These are phyloP conservation scores for Tupiocoris notatus DNA, from an alignment of 2,888 invertebrate species.

Conservation along the genomic window DNA sequence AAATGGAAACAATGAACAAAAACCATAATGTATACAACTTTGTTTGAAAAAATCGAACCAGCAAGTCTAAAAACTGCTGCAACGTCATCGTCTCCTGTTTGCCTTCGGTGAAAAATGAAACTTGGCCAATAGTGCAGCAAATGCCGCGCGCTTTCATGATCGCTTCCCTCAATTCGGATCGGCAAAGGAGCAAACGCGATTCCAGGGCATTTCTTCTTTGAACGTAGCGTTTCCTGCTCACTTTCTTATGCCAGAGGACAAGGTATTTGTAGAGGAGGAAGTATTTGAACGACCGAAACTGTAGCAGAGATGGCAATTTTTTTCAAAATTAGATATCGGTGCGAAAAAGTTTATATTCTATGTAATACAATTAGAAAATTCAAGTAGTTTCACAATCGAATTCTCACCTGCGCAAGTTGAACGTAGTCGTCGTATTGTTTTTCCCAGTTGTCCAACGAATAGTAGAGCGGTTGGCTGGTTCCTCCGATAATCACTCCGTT, in stretches of 20 bases:
- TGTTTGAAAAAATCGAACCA: too few relatives aligned
- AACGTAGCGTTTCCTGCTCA: slow-evolving; percentile 67
- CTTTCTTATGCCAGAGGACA: slow-evolving; percentile 73
- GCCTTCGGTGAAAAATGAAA: slow-evolving; percentile 63
- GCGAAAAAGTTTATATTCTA: too few relatives aligned
- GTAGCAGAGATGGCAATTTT: slow-evolving; percentile 37
- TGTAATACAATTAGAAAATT: too few relatives aligned
- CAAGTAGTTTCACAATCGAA: slow-evolving; percentile 23
- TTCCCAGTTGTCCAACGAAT: slow-evolving; percentile 75
- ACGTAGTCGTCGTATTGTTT: slow-evolving; percentile 77
- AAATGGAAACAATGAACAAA: too few relatives aligned
- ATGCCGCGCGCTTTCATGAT: slow-evolving; percentile 69
- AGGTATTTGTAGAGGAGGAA: slow-evolving; percentile 78
- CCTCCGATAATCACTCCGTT: slow-evolving; percentile 78
- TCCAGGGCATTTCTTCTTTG: slow-evolving; percentile 62
- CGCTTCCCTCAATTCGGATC: slow-evolving; percentile 69
- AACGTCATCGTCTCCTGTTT: slow-evolving; percentile 59
- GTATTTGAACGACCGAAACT: slow-evolving; percentile 67
- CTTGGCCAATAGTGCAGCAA: slow-evolving; percentile 63
- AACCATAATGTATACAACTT: too few relatives aligned
- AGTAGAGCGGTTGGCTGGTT: slow-evolving; percentile 72
- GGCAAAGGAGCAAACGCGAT: slow-evolving; percentile 71
- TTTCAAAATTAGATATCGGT: too few relatives aligned
- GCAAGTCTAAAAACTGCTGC: slow-evolving; percentile 70
- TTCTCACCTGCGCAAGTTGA: slow-evolving; percentile 66